phyloP scores from a whole-genome alignment of 64 coral and sea anemone genomes.

The Actinia equina region DNA sequence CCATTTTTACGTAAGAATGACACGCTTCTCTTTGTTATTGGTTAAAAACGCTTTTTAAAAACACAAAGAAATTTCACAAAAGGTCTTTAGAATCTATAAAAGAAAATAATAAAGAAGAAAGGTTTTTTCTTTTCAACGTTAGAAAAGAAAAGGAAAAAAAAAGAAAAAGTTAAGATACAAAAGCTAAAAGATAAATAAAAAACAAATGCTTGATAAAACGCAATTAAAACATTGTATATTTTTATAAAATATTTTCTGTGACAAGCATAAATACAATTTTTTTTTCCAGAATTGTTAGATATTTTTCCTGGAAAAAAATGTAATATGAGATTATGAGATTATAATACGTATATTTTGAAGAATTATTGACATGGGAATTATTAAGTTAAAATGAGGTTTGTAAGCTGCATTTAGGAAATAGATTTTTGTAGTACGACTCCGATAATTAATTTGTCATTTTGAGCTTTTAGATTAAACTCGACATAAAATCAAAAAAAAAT shows the following conservation, averaged over 20 bases:
- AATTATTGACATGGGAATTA: background rate
- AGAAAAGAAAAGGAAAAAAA: background rate
- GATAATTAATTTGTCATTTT: background rate
- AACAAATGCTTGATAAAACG: too few species aligned
- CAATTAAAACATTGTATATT: too few species aligned
- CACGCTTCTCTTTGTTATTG: background rate
- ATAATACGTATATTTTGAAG: too few species aligned
- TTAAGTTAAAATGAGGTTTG: background rate
- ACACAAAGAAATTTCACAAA: background rate
- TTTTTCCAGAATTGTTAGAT: too few species aligned
- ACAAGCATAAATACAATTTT: too few species aligned
- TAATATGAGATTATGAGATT: too few species aligned
- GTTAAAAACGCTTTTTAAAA: conserved; percentile 13
- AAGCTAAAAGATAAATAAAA: too few species aligned
- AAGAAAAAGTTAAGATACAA: too few species aligned
- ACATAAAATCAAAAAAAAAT: too few species aligned
- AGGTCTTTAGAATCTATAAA: background rate
- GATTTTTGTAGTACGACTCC: background rate
- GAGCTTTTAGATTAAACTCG: background rate
- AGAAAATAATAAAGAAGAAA: background rate
- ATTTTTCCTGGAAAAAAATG: too few species aligned
- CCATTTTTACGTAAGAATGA: background rate
- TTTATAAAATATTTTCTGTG: too few species aligned
- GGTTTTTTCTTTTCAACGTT: background rate
- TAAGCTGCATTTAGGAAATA: background rate